Percentiles rank a stretch among this genome's conserved stretches.
These are phyloP conservation scores for Enteromius viviparus DNA, from an alignment of 2,797 vertebrate species.

Conservation along the genomic window DNA sequence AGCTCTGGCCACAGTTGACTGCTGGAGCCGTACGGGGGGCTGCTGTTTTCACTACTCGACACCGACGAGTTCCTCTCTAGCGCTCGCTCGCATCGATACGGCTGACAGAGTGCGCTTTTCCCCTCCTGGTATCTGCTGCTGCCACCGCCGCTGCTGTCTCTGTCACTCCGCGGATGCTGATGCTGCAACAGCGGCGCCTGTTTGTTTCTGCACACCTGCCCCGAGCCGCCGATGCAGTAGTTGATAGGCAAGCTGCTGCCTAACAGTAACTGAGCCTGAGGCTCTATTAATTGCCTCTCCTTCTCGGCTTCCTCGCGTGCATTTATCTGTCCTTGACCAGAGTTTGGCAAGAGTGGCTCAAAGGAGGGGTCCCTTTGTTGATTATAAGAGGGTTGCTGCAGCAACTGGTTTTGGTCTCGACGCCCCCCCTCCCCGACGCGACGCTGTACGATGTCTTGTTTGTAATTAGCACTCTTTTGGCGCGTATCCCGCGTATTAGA, in stretches of 20 bases:
- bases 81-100: slow-evolving; percentile 55
- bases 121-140: slow-evolving; percentile 27
- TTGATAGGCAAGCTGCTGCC: slow-evolving; percentile 80
- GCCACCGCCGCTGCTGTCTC: slow-evolving; percentile 39
- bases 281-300: slow-evolving; percentile 69
- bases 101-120: slow-evolving; percentile 63
- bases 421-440: slow-evolving; percentile 77
- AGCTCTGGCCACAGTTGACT: slow-evolving; percentile 83
- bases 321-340: slow-evolving; percentile 74
- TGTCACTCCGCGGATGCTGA: slow-evolving; percentile 73
- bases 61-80: slow-evolving; percentile 72
- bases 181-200: slow-evolving; percentile 75
- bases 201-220: slow-evolving; percentile 76
- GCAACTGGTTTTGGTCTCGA: slow-evolving; percentile 76
- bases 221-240: slow-evolving; percentile 80
- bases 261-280: slow-evolving; percentile 74
- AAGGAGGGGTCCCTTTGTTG: slow-evolving; percentile 79
- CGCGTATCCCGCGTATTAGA: slow-evolving; percentile 69
- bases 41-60: slow-evolving; percentile 74
- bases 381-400: slow-evolving; percentile 76
- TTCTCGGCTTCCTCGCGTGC: slow-evolving; percentile 71
- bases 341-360: slow-evolving; percentile 75
- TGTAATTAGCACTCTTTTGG: slow-evolving; percentile 74
- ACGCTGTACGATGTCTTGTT: slow-evolving; percentile 75
- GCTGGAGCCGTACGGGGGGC: slow-evolving; percentile 80